phyloP scores from a whole-genome alignment of 1,140 invertebrate species.

The Orius insidiosus region DNA sequence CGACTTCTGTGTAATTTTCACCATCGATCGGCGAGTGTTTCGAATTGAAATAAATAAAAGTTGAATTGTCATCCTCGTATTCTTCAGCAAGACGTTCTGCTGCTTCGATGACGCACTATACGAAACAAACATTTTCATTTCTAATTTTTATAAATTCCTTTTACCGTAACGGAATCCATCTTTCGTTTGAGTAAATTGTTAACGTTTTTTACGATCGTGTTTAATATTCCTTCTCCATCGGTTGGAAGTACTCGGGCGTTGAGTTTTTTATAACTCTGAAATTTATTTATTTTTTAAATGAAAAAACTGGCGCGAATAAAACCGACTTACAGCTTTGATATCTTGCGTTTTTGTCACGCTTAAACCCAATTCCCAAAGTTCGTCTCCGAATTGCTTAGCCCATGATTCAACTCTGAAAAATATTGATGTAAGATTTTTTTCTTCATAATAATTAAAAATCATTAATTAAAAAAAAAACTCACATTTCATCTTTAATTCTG shows the following conservation, averaged over 20 bases:
- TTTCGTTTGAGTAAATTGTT: constrained; percentile 60
- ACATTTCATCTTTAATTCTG: too few species aligned
- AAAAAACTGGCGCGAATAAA: not conserved
- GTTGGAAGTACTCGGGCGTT: constrained; percentile 55
- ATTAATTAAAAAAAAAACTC: too few species aligned
- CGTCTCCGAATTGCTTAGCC: constrained; percentile 38
- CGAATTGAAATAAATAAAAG: constrained; percentile 45
- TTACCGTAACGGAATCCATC: constrained; percentile 61
- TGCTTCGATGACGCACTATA: constrained; percentile 47
- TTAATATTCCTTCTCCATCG: constrained; percentile 52
- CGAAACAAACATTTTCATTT: not conserved
- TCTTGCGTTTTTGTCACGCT: constrained; percentile 38
- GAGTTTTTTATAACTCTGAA: constrained; percentile 52
- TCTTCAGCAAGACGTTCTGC: constrained; percentile 44
- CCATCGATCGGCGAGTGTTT: constrained; percentile 37
- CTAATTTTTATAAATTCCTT: not conserved
- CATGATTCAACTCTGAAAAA: constrained; percentile 34
- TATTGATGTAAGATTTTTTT: not conserved
- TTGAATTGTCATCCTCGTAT: constrained; percentile 28
- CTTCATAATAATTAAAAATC: too few species aligned
- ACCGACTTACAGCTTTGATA: constrained; percentile 32
- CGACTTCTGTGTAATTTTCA: constrained; percentile 1
- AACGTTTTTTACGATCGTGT: constrained; percentile 53
- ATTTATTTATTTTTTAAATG: not conserved
- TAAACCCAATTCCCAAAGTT: constrained; percentile 39